Base-by-base conservation (phyloP, 2,888 invertebrate species). In the Sylvicola cinctus region DNA sequence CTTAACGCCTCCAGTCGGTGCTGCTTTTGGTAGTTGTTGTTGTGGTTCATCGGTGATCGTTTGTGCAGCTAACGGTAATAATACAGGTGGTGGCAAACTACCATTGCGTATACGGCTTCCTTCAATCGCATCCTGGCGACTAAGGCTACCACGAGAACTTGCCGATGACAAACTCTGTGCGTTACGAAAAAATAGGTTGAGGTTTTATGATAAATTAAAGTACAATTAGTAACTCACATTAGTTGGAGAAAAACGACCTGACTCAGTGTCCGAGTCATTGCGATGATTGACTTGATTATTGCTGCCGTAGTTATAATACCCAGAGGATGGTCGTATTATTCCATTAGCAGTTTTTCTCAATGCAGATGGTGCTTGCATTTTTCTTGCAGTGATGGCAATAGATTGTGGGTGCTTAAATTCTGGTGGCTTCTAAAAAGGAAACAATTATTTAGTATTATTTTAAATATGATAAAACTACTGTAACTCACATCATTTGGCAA, bases 131-230 rank as follows among this genome's bases (percentile, higher is more conserved):
- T 41, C 23, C 15, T 35, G 35, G 27, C 33, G 37, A 44, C 55
- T 56, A 23, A 28, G n/a, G 14, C 14, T 28, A n/a, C 51, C 49
- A 30, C 49, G 52, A 7, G 55, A 55, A 11, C 54, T 55, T 23
- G 51, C 51, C 11, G 55, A 55, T 11, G 55, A 55, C 40, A 54
- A 48, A 34, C 54, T 55, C 55, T 55, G 38, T 2, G 42, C 16
- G 11, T 26, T 8, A 12, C 3, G 27, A 23, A 15, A 15, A 11
- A 26, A 15, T 10, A 13, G n/a, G 4, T 33, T 17, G 10, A 13
- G 29, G 14, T 3, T 34, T 34, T 29, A 3, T 16, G 23, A 4
- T 32, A 26, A 28, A 35, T 11, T 3, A 27, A 16, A 10, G 16
- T 31, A 13, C 10, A 31, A 17, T 12, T 32, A 37, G 40, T n/a